Evolutionary conservation across 2,797 vertebrate species (phyloP).

Genomic region (Arvicola amphibius): DNA sequence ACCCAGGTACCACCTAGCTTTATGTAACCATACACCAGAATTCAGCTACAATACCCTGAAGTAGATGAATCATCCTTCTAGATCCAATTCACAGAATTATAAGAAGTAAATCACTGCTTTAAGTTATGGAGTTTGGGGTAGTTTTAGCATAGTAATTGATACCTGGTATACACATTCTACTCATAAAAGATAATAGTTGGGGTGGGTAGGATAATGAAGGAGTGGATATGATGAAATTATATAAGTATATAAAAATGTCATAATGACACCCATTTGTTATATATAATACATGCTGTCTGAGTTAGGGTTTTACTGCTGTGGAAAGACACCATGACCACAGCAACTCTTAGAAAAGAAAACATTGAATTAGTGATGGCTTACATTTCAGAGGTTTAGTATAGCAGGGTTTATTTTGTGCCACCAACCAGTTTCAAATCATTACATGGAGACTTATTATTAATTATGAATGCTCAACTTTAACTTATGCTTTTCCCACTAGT

Average conservation of each 20-base stretch:
- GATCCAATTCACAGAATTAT: conserved; percentile 17
- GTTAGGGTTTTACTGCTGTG: not conserved
- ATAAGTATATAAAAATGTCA: not conserved
- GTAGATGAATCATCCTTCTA: not conserved
- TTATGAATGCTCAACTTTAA: not conserved
- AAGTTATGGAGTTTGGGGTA: not conserved
- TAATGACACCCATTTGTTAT: not conserved
- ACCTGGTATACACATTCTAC: not conserved
- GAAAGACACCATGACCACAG: not conserved
- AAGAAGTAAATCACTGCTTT: conserved; percentile 15
- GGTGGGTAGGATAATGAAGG: not conserved
- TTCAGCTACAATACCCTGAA: not conserved
- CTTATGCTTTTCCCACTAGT: not conserved
- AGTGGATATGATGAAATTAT: not conserved
- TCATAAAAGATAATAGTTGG: not conserved
- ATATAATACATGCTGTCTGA: not conserved
- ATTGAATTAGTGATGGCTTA: not conserved
- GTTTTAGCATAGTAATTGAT: not conserved
- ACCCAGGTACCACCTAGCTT: not conserved
- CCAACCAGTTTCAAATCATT: not conserved
- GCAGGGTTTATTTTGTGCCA: not conserved
- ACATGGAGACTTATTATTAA: not conserved
- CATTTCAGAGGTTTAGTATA: not conserved
- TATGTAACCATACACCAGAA: not conserved
- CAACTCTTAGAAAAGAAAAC: not conserved